These are phyloP conservation scores for Ceratothoa steindachneri DNA, from an alignment of 2,888 invertebrate genomes.

Conservation along the genomic window DNA sequence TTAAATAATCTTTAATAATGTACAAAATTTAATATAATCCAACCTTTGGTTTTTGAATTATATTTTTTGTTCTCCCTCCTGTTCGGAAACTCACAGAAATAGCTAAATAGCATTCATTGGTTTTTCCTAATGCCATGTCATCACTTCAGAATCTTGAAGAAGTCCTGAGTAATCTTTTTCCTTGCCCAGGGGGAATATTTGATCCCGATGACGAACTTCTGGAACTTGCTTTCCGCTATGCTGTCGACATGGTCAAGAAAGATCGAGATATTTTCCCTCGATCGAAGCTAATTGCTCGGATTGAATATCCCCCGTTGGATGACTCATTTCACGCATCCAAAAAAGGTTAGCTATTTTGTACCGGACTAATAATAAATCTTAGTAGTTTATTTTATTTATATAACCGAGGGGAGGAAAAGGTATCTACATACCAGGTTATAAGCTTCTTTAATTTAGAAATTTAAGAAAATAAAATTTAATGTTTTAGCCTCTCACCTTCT, in stretches of 20 bases:
- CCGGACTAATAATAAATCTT: no score
- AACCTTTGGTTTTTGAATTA: no score
- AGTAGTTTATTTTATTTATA: no score
- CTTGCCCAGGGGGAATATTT: constrained; percentile 30
- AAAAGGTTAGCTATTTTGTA: constrained; percentile 52
- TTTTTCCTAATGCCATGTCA: neutral
- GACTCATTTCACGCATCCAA: constrained; percentile 55
- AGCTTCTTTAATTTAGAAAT: no score
- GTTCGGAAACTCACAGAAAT: no score
- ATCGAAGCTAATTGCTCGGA: constrained; percentile 51
- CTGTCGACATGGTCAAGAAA: constrained; percentile 82
- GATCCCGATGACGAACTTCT: constrained; percentile 62
- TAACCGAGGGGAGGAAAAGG: no score
- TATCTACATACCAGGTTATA: no score
- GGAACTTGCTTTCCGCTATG: constrained; percentile 86
- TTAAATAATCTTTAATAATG: no score
- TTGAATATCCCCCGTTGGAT: constrained; percentile 51
- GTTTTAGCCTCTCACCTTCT: neutral
- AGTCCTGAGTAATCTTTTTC: no score
- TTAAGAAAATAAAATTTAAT: no score
- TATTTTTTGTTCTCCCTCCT: no score
- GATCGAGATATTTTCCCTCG: constrained; percentile 71
- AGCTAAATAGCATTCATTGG: neutral
- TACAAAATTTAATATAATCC: no score
- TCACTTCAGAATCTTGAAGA: neutral